Percentiles rank a stretch among this genome's conserved stretches.
Conservation (phyloP, 2,888 invertebrate genomes). For the Clunio marinus region DNA sequence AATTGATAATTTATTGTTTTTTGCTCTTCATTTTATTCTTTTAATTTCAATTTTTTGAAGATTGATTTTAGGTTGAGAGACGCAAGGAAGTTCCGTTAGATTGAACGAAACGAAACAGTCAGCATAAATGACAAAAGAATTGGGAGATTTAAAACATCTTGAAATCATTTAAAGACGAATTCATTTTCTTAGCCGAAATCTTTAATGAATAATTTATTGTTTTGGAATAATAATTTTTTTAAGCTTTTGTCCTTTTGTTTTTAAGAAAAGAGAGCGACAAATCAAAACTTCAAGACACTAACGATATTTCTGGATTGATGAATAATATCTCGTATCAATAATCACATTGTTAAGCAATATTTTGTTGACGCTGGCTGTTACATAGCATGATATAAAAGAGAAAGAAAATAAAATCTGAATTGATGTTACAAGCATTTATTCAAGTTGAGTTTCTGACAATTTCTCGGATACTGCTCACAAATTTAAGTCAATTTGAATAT, state of each 20-base stretch:
- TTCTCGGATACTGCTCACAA: too few relatives aligned
- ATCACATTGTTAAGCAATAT: too few relatives aligned
- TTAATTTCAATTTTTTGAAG: neutral
- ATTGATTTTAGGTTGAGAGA: conserved; percentile 14
- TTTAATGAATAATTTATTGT: conserved; percentile 23
- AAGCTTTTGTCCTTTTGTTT: too few relatives aligned
- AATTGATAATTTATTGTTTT: conserved; percentile 3
- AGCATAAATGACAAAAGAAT: conserved; percentile 20
- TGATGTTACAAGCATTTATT: too few relatives aligned
- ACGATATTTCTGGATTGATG: conserved; percentile 2
- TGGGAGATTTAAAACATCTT: neutral
- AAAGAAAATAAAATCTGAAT: too few relatives aligned
- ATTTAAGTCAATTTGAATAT: too few relatives aligned
- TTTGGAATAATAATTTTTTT: too few relatives aligned
- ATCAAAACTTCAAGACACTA: neutral
- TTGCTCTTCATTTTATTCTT: neutral
- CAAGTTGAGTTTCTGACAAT: too few relatives aligned
- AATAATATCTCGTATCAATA: too few relatives aligned
- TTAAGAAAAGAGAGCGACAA: conserved; percentile 7
- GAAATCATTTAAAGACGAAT: conserved; percentile 15
- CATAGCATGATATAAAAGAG: too few relatives aligned
- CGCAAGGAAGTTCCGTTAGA: conserved; percentile 12
- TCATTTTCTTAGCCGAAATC: neutral
- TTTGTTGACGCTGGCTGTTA: too few relatives aligned
- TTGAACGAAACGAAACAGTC: neutral